Evolutionary conservation across 1,140 invertebrate genomes (phyloP), one percentile per base, ranked within the genome.

Genomic region (Bilobella aurantiaca): DNA sequence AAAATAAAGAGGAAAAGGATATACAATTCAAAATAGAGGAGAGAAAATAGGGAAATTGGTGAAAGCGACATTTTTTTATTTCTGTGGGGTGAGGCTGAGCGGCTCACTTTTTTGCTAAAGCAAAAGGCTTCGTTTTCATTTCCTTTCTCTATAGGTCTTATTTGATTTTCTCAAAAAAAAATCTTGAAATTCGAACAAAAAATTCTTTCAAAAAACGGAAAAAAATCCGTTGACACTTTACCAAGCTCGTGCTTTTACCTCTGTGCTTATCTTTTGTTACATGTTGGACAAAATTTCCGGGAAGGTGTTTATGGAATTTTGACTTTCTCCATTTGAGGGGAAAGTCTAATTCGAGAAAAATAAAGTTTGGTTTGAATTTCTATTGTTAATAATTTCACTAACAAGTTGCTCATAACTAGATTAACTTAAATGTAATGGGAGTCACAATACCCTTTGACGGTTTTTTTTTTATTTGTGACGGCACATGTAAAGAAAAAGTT

Each of bases 91-190:
- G 49, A 5, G 49, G 12, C 3, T 53, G 14, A 16, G 5, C 5
- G 14, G 12, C 49, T 53, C 23, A 8, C 23, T 53, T 23, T 53
- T 5, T 53, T 53, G 5, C 49, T 14, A 5, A 12, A 5, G 14
- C 49, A 53, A 5, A 23, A 23, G 49, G 49, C 49, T 53, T 53
- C 49, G 49, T 23, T 53, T 53, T 53, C 49, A 53, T 53, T 53
- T 53, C 49, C 49, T 53, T 53, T 53, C 23, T 53, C 49, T 23
- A 12, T 23, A 53, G 14, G 25, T 23, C 23, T 53, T 53, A 53
- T 53, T 53, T 23, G 23, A 53, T 53, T 53, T 53, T 42, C 34
- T 12, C 8, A 42, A 42, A 18, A 42, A 42, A 53, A 53, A 53
- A 53, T 5, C 21, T 53, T 42, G 37, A 53, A 14, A 18, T 53